Conservation (phyloP, 2,797 vertebrate species). For the Sebastes hopkinsi region DNA sequence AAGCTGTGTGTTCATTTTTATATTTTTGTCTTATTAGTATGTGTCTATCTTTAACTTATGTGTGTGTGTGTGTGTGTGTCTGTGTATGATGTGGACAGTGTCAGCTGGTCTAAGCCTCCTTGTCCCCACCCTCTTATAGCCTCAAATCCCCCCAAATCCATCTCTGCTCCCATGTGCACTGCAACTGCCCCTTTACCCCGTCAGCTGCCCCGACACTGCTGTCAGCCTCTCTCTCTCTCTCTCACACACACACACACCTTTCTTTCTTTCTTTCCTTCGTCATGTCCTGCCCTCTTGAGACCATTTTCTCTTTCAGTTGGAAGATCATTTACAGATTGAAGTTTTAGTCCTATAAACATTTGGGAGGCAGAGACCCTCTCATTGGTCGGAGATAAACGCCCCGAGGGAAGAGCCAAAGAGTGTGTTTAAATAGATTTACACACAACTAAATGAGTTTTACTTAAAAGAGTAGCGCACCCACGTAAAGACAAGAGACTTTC, state of each 20-base stretch:
- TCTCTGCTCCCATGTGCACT: conserved; percentile 59
- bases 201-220: conserved; percentile 69
- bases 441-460: not conserved
- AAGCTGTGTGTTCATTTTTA: conserved; percentile 8
- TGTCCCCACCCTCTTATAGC: conserved; percentile 57
- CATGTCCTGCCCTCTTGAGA: conserved; percentile 37
- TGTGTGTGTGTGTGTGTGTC: not conserved
- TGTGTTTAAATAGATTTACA: not conserved
- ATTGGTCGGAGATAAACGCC: not conserved
- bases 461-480: not conserved
- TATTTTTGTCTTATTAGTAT: conserved; percentile 14
- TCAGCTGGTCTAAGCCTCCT: conserved; percentile 74
- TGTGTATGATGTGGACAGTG: conserved; percentile 54
- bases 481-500: not conserved
- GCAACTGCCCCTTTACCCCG: conserved; percentile 45
- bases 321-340: conserved; percentile 21
- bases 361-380: not conserved
- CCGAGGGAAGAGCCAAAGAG: not conserved
- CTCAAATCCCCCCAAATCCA: conserved; percentile 77
- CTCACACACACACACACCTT: not conserved
- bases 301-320: not conserved
- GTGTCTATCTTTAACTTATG: conserved; percentile 31
- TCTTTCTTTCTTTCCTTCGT: conserved; percentile 1
- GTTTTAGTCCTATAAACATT: not conserved
- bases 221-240: conserved; percentile 31